Percentiles rank a stretch among this genome's conserved stretches.
phyloP scores from a whole-genome alignment of 2,888 invertebrate species.

The Conops quadrifasciatus region DNA sequence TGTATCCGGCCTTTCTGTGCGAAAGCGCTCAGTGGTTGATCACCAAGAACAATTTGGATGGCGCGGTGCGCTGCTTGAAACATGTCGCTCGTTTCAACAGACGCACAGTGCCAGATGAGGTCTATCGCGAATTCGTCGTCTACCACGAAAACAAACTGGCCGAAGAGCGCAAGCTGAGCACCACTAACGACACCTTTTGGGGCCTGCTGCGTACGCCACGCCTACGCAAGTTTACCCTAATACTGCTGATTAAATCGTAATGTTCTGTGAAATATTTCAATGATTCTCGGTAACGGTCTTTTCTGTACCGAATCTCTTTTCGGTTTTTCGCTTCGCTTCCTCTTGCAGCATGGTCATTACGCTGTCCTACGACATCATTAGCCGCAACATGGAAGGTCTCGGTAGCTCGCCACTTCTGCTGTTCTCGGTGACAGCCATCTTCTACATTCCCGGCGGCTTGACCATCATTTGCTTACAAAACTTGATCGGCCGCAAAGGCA shows the following conservation, averaged over 20 bases:
- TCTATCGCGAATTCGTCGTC: constrained; percentile 64
- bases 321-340: too few relatives aligned
- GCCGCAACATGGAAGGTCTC: constrained; percentile 69
- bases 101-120: constrained; percentile 61
- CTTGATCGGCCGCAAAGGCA: constrained; percentile 66
- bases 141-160: constrained; percentile 54
- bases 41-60: constrained; percentile 66
- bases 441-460: constrained; percentile 67
- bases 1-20: constrained; percentile 67
- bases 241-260: constrained; percentile 70
- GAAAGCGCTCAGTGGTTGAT: constrained; percentile 72
- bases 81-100: constrained; percentile 68
- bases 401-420: constrained; percentile 68
- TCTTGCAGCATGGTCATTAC: constrained; percentile 68
- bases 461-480: constrained; percentile 61
- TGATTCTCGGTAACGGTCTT: not conserved
- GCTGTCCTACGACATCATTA: constrained; percentile 69
- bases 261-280: not conserved
- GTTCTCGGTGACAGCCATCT: constrained; percentile 68
- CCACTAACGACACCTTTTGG: constrained; percentile 59
- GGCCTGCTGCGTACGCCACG: constrained; percentile 68
- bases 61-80: constrained; percentile 67
- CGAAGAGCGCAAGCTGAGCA: constrained; percentile 44
- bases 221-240: constrained; percentile 67
- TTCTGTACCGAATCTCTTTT: too few relatives aligned